Evolutionary conservation across 2,113 vertebrate species (phyloP).

Genomic region (Gopherus flavomarginatus): DNA sequence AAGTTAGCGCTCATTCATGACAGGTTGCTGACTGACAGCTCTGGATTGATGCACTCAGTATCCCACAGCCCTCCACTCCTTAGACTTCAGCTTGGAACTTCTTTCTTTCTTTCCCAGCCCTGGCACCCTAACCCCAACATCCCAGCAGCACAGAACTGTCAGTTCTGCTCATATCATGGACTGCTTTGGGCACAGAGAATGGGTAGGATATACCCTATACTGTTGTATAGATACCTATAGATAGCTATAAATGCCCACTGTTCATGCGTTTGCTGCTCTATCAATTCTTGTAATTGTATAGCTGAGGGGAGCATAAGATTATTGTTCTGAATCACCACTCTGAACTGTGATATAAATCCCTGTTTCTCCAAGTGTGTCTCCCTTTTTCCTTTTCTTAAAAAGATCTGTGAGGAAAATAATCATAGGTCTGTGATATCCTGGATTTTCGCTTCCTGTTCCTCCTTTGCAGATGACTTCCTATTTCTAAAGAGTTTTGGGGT

Average conservation of each 20-base stretch:
- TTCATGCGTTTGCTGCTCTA: too few relatives aligned
- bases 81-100: background rate
- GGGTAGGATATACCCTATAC: too few relatives aligned
- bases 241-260: too few relatives aligned
- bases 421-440: background rate
- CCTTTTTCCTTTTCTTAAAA: too few relatives aligned
- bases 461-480: background rate
- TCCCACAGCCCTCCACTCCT: background rate
- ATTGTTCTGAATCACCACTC: background rate
- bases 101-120: background rate
- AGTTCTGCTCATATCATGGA: background rate
- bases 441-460: background rate
- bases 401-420: too few relatives aligned
- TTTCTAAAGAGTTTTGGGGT: background rate
- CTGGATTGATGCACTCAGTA: background rate
- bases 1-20: background rate
- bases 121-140: background rate
- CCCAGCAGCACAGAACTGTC: background rate
- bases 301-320: background rate
- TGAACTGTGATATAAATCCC: background rate
- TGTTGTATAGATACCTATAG: background rate
- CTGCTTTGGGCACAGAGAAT: background rate
- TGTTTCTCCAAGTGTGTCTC: background rate
- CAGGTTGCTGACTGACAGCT: slow-evolving; percentile 8
- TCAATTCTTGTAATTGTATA: too few relatives aligned